phyloP scores from a whole-genome alignment of 2,888 invertebrate species.

The Phragmatobia fuliginosa region DNA sequence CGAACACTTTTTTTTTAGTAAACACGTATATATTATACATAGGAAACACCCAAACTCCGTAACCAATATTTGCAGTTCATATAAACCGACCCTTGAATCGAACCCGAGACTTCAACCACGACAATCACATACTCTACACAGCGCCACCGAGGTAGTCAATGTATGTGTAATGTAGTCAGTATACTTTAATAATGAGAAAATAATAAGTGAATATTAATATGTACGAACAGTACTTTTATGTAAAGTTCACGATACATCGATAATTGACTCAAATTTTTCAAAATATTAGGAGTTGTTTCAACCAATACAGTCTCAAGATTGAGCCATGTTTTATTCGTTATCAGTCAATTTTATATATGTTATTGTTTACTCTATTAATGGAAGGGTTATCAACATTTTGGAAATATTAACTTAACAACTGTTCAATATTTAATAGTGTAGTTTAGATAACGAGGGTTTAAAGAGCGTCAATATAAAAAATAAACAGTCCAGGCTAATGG shows the following conservation, averaged over 20 bases:
- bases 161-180: no score
- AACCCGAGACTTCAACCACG: no score
- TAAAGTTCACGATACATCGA: neutral
- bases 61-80: no score
- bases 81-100: no score
- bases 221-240: neutral
- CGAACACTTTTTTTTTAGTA: no score
- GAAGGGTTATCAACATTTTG: slow-evolving; percentile 15
- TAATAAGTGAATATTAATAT: no score
- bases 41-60: no score
- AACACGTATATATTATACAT: no score
- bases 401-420: slow-evolving; percentile 3
- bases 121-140: no score
- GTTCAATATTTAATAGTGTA: slow-evolving; percentile 22
- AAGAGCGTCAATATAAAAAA: slow-evolving; percentile 10
- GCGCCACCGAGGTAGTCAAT: no score
- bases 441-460: slow-evolving; percentile 28
- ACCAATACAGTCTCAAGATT: neutral
- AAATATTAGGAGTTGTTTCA: neutral
- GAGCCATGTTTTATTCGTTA: neutral
- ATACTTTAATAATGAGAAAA: no score
- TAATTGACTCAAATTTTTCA: neutral
- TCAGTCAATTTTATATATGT: neutral
- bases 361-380: slow-evolving; percentile 15
- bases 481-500: slow-evolving; percentile 16